Percentiles rank a stretch among this genome's conserved stretches.
Evolutionary conservation across 2,888 invertebrate genomes (phyloP).

Genomic region (Agelastica alni): DNA sequence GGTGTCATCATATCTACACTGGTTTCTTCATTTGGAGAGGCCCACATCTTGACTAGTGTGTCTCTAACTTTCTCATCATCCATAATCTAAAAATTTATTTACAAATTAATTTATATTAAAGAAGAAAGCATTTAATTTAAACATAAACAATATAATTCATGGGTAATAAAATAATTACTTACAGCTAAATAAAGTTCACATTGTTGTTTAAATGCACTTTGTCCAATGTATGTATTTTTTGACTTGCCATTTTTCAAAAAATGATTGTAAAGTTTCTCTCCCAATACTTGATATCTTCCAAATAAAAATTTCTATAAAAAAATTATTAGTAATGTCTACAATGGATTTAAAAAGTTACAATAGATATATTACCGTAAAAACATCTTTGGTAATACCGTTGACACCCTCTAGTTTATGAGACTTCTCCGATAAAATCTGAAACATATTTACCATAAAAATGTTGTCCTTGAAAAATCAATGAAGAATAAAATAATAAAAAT

Average conservation of each 20-base stretch:
- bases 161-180: too few species aligned
- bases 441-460: conserved; percentile 33
- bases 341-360: background rate
- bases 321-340: background rate
- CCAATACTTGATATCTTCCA: conserved; percentile 76
- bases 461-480: conserved; percentile 19
- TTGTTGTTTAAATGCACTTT: conserved; percentile 71
- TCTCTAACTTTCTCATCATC: conserved; percentile 66
- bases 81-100: conserved; percentile 51
- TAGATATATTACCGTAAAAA: conserved; percentile 62
- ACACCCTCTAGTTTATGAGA: conserved; percentile 71
- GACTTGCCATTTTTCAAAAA: conserved; percentile 65
- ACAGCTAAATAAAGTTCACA: conserved; percentile 68
- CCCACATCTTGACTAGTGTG: conserved; percentile 68
- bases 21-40: conserved; percentile 53
- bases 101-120: background rate
- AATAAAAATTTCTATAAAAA: conserved; percentile 71
- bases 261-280: conserved; percentile 68
- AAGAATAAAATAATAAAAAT: conserved; percentile 17
- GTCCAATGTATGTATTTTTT: conserved; percentile 66
- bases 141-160: too few species aligned
- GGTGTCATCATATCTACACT: conserved; percentile 64
- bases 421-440: conserved; percentile 71
- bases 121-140: too few species aligned
- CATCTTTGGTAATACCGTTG: conserved; percentile 70